A percentile compares a stretch with the other conserved stretches of the same genome.
These are phyloP conservation scores for Phrynocephalus versicolor DNA, from an alignment of 2,113 vertebrate species.

Conservation along the genomic window DNA sequence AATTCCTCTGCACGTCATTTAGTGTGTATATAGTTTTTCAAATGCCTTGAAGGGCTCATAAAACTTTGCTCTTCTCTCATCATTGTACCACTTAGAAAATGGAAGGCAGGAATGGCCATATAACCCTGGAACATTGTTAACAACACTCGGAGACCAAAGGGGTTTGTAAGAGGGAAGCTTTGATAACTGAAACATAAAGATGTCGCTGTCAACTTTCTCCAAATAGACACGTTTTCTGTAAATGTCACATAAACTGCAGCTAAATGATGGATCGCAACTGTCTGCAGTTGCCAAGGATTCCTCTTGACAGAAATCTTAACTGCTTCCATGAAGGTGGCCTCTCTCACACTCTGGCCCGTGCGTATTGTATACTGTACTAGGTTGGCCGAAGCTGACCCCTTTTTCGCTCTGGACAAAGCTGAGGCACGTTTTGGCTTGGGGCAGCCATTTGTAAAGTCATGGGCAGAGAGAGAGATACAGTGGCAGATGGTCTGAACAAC, in stretches of 20 bases:
- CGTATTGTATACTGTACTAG: neutral
- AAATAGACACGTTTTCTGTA: constrained; percentile 58
- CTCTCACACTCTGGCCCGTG: neutral
- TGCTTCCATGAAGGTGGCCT: constrained; percentile 13
- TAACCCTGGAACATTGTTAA: constrained; percentile 57
- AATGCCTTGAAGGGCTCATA: constrained; percentile 69
- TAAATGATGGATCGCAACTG: constrained; percentile 56
- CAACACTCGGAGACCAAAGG: constrained; percentile 50
- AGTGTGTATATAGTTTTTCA: constrained; percentile 58
- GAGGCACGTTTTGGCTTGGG: neutral
- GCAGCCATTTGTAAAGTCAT: neutral
- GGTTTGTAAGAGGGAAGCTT: constrained; percentile 54
- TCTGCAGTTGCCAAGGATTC: constrained; percentile 31
- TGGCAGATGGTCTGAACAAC: neutral
- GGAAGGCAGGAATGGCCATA: constrained; percentile 47
- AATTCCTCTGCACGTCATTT: constrained; percentile 57
- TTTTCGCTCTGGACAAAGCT: neutral
- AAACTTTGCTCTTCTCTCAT: constrained; percentile 66
- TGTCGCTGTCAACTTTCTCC: constrained; percentile 58
- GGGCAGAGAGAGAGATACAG: neutral
- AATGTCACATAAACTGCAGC: constrained; percentile 60
- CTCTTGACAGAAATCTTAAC: constrained; percentile 54
- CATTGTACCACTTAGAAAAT: constrained; percentile 51
- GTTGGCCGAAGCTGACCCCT: neutral
- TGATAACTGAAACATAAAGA: constrained; percentile 69